phyloP scores from a whole-genome alignment of 2,797 vertebrate genomes.

The Thalassophryne amazonica region DNA sequence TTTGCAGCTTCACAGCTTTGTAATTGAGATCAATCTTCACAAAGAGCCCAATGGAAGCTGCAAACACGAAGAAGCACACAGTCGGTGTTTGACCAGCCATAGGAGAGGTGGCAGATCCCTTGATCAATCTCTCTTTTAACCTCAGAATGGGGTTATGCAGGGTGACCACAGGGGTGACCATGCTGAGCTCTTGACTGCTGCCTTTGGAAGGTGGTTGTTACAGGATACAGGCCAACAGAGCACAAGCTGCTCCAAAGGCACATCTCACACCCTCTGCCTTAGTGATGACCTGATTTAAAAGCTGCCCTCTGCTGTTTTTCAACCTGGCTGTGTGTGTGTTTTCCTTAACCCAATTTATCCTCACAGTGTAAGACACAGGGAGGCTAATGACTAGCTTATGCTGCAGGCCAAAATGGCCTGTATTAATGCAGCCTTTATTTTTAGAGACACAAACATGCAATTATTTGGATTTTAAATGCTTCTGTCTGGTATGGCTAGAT shows the following conservation, averaged over 20 bases:
- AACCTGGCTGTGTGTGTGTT: conserved; percentile 58
- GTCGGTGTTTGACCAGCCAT: conserved; percentile 37
- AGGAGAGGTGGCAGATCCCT: conserved; percentile 38
- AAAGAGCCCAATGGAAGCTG: conserved; percentile 28
- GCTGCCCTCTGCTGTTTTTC: conserved; percentile 56
- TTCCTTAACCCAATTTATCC: conserved; percentile 69
- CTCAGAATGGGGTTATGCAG: conserved; percentile 54
- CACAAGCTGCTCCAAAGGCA: conserved; percentile 54
- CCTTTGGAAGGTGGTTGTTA: conserved; percentile 61
- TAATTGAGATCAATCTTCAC: conserved; percentile 62
- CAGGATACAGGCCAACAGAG: conserved; percentile 52
- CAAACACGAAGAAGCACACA: conserved; percentile 36
- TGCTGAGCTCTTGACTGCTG: conserved; percentile 54
- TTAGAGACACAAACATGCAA: conserved; percentile 7
- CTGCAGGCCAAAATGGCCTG: conserved; percentile 39
- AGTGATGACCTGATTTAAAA: conserved; percentile 69
- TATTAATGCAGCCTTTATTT: conserved; percentile 29
- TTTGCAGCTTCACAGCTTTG: conserved; percentile 24
- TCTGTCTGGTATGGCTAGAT: neutral
- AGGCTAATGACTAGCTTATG: conserved; percentile 56
- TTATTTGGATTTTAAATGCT: conserved; percentile 15
- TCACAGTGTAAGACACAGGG: conserved; percentile 47
- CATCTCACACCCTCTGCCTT: conserved; percentile 41
- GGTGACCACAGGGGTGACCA: conserved; percentile 49
- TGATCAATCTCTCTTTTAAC: conserved; percentile 62